These are phyloP conservation scores for Cotesia glomerata DNA, from an alignment of 1,140 invertebrate genomes.

Conservation along the genomic window DNA sequence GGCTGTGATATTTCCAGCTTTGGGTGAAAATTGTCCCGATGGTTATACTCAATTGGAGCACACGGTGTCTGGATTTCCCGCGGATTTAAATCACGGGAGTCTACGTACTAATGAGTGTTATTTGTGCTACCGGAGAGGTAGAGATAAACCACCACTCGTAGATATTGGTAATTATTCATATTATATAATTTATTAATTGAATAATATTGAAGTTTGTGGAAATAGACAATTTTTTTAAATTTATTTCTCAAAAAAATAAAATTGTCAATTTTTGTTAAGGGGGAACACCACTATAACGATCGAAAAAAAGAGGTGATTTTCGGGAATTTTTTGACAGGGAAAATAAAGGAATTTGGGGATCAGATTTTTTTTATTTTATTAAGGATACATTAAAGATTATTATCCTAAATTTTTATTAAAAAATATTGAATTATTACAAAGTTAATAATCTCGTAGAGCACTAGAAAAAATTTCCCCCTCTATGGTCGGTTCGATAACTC, in stretches of 20 bases:
- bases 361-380: too few relatives aligned
- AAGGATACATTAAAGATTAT: too few relatives aligned
- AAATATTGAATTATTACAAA: too few relatives aligned
- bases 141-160: conserved; percentile 94
- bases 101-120: conserved; percentile 91
- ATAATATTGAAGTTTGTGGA: not conserved
- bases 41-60: conserved; percentile 82
- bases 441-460: too few relatives aligned
- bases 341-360: too few relatives aligned
- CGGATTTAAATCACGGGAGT: conserved; percentile 97
- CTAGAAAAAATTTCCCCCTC: too few relatives aligned
- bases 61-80: conserved; percentile 85
- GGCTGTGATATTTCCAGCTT: conserved; percentile 87
- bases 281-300: too few relatives aligned
- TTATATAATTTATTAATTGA: not conserved
- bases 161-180: conserved; percentile 83
- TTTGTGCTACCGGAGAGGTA: conserved; percentile 88
- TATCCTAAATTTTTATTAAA: too few relatives aligned
- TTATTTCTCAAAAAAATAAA: not conserved
- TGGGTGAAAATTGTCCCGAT: conserved; percentile 84
- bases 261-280: conserved; percentile 1
- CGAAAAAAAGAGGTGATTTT: too few relatives aligned
- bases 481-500: too few relatives aligned
- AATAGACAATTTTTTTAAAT: not conserved
- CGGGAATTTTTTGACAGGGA: too few relatives aligned